These are phyloP conservation scores for Oenanthe oenanthe DNA, from an alignment of 2,113 vertebrate genomes.

Conservation along the genomic window DNA sequence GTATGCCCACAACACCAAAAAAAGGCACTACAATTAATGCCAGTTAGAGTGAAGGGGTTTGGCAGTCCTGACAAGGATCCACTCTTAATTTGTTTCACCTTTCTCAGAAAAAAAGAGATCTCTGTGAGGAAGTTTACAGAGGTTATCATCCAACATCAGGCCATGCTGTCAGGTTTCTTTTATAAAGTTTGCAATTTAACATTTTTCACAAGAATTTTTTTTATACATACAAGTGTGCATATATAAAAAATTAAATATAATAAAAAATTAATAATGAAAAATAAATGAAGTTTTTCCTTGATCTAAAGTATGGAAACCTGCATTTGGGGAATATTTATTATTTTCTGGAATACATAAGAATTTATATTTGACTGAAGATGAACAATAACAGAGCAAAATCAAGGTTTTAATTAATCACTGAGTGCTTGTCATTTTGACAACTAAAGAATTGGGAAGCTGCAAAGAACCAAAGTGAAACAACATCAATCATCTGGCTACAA, in stretches of 20 bases:
- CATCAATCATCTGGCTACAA: constrained; percentile 74
- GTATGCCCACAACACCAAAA: background rate
- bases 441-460: constrained; percentile 72
- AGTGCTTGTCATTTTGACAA: constrained; percentile 75
- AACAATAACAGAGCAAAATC: constrained; percentile 67
- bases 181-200: background rate
- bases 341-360: constrained; percentile 58
- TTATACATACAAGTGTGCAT: background rate
- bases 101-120: background rate
- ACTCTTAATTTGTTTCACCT: background rate
- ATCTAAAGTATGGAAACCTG: constrained; percentile 21
- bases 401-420: constrained; percentile 75
- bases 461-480: constrained; percentile 72
- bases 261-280: constrained; percentile 31
- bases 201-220: background rate
- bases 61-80: background rate
- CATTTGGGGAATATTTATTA: constrained; percentile 67
- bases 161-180: background rate
- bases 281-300: constrained; percentile 34
- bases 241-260: constrained; percentile 18
- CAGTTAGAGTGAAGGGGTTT: background rate
- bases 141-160: background rate
- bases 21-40: background rate
- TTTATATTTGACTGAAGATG: constrained; percentile 63
- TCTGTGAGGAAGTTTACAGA: background rate